Base-by-base conservation (phyloP, 2,888 invertebrate genomes). In the Sericinus montela region DNA sequence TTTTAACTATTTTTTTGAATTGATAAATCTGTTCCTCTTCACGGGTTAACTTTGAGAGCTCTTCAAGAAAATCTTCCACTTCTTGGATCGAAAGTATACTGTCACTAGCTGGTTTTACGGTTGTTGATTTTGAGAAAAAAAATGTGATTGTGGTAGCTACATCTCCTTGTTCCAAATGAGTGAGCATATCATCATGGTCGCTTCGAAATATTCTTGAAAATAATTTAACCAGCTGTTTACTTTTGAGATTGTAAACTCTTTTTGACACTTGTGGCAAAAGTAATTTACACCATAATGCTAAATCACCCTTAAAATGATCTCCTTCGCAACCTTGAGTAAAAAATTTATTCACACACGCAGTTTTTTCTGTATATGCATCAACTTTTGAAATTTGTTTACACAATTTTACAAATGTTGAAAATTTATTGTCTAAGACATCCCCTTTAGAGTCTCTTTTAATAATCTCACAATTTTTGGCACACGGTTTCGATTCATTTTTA, bases 181-280 rank as follows among this genome's bases (percentile, higher is more conserved):
- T 92, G 7, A 95, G 78, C 97, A 98, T 97, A 38, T 93, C 93
- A 59, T 94, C 92, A 53, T 93, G 93, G 75, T 93, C 92, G 0
- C 90, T 90, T 2, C 87, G 80, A 58, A 98, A 94, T 52, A 98
- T 92, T 79, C 92, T 91, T 38, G 96, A 93, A 73, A 97, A 98
- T 37, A 97, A 78, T 80, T 98, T 98, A 0, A 97, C 88, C 45
- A 98, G 87, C 69, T 97, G 97, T 74, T 97, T 97, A 70, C 94
- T 97, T 85, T 97, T 96, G 41, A 98, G 84, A 85, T 98, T 98
- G 73, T 98, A 98, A 28, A 97, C 92, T 53, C 96, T 89, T 74
- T 97, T 96, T 10, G 93, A 91, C 19, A 94, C 94, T 39, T 93
- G 94, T 0, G 98, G 98, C 43, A 98, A 81, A 15, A 98, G 79